Percentiles rank a stretch among this genome's conserved stretches.
phyloP scores from a whole-genome alignment of 2,888 invertebrate species.

The Caenorhabditis auriculariae region DNA sequence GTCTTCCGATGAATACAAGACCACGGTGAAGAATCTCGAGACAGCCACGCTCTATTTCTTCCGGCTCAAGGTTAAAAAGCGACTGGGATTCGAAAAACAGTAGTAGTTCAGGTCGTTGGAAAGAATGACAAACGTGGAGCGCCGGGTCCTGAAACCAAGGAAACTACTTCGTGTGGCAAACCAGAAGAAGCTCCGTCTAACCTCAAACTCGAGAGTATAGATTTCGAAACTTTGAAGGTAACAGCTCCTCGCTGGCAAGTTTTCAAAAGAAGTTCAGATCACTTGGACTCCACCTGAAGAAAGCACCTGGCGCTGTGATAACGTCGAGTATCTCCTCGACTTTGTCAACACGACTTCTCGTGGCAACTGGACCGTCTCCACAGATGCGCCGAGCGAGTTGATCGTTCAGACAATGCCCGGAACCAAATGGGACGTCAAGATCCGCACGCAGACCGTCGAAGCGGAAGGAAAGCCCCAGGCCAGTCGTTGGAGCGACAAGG shows the following conservation, averaged over 20 bases:
- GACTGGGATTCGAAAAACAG: neutral
- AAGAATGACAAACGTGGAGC: conserved; percentile 62
- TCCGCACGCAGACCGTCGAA: conserved; percentile 62
- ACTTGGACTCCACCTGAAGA: conserved; percentile 60
- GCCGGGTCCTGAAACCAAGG: conserved; percentile 61
- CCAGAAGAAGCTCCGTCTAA: conserved; percentile 58
- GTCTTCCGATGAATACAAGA: conserved; percentile 49
- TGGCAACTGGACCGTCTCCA: conserved; percentile 44
- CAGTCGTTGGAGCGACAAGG: conserved; percentile 55
- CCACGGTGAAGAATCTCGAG: conserved; percentile 52
- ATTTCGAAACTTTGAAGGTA: conserved; percentile 52
- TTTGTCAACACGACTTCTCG: conserved; percentile 58
- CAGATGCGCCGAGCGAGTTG: conserved; percentile 38
- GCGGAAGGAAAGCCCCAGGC: conserved; percentile 55
- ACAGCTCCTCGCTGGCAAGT: neutral
- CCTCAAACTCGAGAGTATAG: conserved; percentile 52
- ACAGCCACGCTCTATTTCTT: conserved; percentile 64
- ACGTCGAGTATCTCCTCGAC: conserved; percentile 58
- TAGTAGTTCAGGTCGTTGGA: conserved; percentile 55
- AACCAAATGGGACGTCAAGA: conserved; percentile 62
- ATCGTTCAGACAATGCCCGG: conserved; percentile 49
- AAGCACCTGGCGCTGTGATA: conserved; percentile 60
- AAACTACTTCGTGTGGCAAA: conserved; percentile 60
- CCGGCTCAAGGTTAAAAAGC: conserved; percentile 46
- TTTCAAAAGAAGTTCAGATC: conserved; percentile 39